phyloP scores from a whole-genome alignment of 1,140 invertebrate species.

The Samia ricini region DNA sequence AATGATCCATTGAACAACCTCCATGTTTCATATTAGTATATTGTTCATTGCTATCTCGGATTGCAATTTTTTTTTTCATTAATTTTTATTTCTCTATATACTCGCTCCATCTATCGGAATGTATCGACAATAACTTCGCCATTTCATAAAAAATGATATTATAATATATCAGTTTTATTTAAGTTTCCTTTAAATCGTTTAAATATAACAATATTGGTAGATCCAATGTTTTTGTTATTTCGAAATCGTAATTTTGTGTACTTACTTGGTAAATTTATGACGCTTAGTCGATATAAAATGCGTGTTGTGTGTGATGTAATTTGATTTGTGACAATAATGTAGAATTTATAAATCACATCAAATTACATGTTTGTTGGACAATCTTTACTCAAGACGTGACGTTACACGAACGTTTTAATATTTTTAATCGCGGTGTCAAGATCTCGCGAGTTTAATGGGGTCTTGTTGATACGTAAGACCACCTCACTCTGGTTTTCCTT shows the following conservation, averaged over 20 bases:
- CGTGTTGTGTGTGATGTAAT: too few species aligned
- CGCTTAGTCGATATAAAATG: too few species aligned
- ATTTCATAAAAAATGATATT: too few species aligned
- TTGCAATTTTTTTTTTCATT: not conserved
- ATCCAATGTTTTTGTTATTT: too few species aligned
- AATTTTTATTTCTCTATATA: not conserved
- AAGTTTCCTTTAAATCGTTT: too few species aligned
- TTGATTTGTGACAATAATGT: too few species aligned
- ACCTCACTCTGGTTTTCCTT: not conserved
- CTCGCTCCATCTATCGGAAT: not conserved
- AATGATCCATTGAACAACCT: not conserved
- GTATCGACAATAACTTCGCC: not conserved
- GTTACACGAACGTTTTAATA: not conserved
- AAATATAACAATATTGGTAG: too few species aligned
- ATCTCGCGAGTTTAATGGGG: not conserved
- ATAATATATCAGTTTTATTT: too few species aligned
- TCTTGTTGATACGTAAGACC: not conserved
- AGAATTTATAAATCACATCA: too few species aligned
- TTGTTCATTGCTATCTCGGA: not conserved
- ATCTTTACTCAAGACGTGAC: slow-evolving; percentile 1
- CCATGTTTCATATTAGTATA: not conserved
- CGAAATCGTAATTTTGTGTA: too few species aligned
- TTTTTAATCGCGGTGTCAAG: not conserved
- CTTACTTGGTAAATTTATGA: too few species aligned
- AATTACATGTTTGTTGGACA: too few species aligned